Conservation (phyloP, 2,888 invertebrate species). For the Chymomyza procnemis region DNA sequence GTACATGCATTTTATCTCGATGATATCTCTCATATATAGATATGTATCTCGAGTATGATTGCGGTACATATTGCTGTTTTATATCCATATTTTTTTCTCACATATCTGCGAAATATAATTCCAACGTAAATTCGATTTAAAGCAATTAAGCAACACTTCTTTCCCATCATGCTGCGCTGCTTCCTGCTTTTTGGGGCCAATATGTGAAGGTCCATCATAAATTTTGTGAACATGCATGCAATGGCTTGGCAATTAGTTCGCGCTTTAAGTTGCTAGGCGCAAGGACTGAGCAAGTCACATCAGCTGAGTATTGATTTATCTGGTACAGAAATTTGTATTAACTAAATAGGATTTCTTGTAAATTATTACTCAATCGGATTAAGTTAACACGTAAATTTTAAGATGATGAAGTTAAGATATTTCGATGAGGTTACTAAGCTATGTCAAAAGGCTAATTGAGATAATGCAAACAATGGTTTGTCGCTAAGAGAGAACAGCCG, state of each 20-base stretch:
- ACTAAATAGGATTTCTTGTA: too few relatives aligned
- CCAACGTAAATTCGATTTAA: not conserved
- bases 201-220: constrained; percentile 65
- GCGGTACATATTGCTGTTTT: constrained; percentile 34
- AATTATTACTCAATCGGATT: too few relatives aligned
- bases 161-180: not conserved
- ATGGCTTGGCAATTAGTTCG: constrained; percentile 54
- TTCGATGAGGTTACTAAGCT: too few relatives aligned
- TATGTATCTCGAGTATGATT: constrained; percentile 4
- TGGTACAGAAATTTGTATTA: too few relatives aligned
- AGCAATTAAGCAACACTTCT: constrained; percentile 34
- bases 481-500: too few relatives aligned
- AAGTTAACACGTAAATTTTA: too few relatives aligned
- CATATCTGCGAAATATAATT: constrained; percentile 9
- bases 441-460: too few relatives aligned
- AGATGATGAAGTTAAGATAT: too few relatives aligned
- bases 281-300: too few relatives aligned
- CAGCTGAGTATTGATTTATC: too few relatives aligned
- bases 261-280: not conserved
- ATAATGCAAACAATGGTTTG: too few relatives aligned
- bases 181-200: not conserved
- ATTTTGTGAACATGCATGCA: constrained; percentile 52
- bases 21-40: not conserved
- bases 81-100: constrained; percentile 18
- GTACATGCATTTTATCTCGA: not conserved